These are phyloP conservation scores for Archivesica marissinica DNA, from an alignment of 1,140 invertebrate species.

Conservation along the genomic window DNA sequence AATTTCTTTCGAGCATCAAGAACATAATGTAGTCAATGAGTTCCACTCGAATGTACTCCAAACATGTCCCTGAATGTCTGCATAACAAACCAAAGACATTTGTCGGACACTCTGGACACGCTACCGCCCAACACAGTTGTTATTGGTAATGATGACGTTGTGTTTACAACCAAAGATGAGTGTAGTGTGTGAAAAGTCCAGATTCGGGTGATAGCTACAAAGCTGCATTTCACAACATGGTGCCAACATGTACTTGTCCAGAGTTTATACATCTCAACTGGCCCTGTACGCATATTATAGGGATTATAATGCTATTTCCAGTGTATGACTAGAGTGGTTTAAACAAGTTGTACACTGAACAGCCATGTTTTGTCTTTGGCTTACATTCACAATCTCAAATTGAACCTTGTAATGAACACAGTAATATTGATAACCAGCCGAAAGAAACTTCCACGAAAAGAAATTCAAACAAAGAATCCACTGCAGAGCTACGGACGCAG, in stretches of 20 bases:
- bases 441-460: no score
- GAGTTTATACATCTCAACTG: no score
- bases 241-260: background rate
- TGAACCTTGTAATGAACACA: no score
- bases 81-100: background rate
- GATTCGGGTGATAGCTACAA: background rate
- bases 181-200: background rate
- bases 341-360: background rate
- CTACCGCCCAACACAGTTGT: background rate
- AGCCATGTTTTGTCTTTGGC: background rate
- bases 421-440: no score
- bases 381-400: background rate
- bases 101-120: background rate
- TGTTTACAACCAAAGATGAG: background rate
- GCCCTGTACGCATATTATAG: background rate
- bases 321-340: background rate
- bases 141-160: background rate
- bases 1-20: background rate
- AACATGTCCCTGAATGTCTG: background rate
- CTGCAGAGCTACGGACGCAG: no score
- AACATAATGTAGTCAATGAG: conserved; percentile 2
- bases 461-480: no score
- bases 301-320: background rate
- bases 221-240: background rate
- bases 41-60: background rate